A percentile compares a stretch with the other conserved stretches of the same genome.
phyloP scores from a whole-genome alignment of 37 sponge, comb jelly and placozoan species.

The Axinella damicornis region DNA sequence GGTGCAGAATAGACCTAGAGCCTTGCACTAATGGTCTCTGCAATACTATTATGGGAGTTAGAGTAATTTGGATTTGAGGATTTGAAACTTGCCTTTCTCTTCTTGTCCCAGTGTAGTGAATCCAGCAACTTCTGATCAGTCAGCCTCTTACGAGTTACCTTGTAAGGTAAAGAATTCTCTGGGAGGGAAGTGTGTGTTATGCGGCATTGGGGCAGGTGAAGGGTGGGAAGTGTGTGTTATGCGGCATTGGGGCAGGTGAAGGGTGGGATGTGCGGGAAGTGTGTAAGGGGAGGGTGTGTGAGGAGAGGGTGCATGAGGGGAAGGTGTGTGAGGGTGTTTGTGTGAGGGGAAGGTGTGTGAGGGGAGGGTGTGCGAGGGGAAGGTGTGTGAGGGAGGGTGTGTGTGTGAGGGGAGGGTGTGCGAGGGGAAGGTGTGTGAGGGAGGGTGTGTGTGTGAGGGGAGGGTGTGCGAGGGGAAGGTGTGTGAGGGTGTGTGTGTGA shows the following conservation, averaged over 20 bases:
- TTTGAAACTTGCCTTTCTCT: constrained; percentile 46
- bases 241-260: too few relatives aligned
- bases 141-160: constrained; percentile 17
- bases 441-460: background rate
- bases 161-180: constrained; percentile 40
- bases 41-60: too few relatives aligned
- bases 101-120: constrained; percentile 81
- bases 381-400: background rate
- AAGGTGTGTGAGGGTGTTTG: background rate
- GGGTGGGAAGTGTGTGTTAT: too few relatives aligned
- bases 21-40: too few relatives aligned
- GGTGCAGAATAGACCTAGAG: too few relatives aligned
- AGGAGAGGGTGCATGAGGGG: background rate
- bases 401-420: too few relatives aligned
- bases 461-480: too few relatives aligned
- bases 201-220: too few relatives aligned
- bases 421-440: too few relatives aligned
- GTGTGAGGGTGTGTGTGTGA: background rate
- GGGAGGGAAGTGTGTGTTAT: background rate
- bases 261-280: background rate
- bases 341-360: background rate
- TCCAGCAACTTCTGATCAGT: constrained; percentile 59
- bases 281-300: background rate
- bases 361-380: background rate
- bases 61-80: too few relatives aligned